Evolutionary conservation across 1,140 invertebrate species (phyloP).

Genomic region (Drosophila insularis): DNA sequence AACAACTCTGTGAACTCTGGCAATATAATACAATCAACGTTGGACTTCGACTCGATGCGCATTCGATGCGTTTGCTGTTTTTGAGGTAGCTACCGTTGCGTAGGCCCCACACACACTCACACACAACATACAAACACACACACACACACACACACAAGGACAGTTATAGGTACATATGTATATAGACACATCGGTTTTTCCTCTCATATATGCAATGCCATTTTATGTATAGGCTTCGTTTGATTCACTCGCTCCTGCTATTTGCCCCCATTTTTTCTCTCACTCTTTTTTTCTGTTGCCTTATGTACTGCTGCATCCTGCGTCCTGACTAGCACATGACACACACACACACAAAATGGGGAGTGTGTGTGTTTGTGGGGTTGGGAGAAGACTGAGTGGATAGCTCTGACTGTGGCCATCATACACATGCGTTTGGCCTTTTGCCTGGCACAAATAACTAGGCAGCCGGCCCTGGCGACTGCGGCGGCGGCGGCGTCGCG

Average conservation of each 20-base stretch:
- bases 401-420: slow-evolving; percentile 24
- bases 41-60: slow-evolving; percentile 71
- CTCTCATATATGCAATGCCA: slow-evolving; percentile 56
- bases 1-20: slow-evolving; percentile 28
- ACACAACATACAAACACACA: slow-evolving; percentile 8
- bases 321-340: slow-evolving; percentile 31
- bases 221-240: slow-evolving; percentile 68
- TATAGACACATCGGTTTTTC: slow-evolving; percentile 40
- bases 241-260: slow-evolving; percentile 41
- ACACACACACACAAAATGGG: slow-evolving; percentile 1
- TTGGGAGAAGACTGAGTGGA: slow-evolving; percentile 23
- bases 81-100: slow-evolving; percentile 65
- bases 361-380: background rate
- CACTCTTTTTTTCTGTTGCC: slow-evolving; percentile 15
- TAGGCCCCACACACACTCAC: slow-evolving; percentile 33
- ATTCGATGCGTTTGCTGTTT: slow-evolving; percentile 72
- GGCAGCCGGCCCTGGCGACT: slow-evolving; percentile 33
- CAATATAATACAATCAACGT: slow-evolving; percentile 79
- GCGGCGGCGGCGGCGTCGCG: slow-evolving; percentile 17
- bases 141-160: slow-evolving; percentile 7
- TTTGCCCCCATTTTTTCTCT: slow-evolving; percentile 45
- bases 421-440: slow-evolving; percentile 75
- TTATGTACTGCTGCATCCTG: slow-evolving; percentile 28
- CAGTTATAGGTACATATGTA: slow-evolving; percentile 1
- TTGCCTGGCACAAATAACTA: slow-evolving; percentile 76